Evolutionary conservation across 2,113 vertebrate species (phyloP).

Genomic region (Vidua chalybeata): DNA sequence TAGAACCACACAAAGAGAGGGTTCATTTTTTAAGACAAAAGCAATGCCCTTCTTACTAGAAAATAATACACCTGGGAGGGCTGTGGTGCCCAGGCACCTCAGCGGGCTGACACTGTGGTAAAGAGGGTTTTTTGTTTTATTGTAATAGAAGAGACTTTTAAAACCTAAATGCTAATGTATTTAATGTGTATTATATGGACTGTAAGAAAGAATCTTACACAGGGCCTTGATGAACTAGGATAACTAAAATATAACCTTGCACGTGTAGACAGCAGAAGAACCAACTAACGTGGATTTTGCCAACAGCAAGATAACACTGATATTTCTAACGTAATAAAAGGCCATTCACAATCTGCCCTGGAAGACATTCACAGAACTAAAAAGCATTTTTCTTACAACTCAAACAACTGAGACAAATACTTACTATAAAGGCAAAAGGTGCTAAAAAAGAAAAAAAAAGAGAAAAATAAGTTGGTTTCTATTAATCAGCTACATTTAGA

Average conservation of each 20-base stretch:
- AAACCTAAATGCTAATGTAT: not conserved
- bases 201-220: not conserved
- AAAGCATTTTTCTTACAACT: conserved; percentile 13
- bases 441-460: not conserved
- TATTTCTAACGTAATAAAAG: conserved; percentile 6
- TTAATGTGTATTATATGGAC: not conserved
- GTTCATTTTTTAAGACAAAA: not conserved
- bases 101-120: rapidly evolving
- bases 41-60: not conserved
- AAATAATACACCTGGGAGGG: not conserved
- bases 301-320: conserved; percentile 4
- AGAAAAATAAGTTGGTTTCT: not conserved
- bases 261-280: not conserved
- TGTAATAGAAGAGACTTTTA: not conserved
- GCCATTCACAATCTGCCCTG: conserved; percentile 7
- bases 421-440: conserved; percentile 1
- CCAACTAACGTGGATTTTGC: not conserved
- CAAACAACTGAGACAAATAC: conserved; percentile 9
- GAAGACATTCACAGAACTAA: conserved; percentile 7
- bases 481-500: conserved; percentile 24
- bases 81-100: not conserved
- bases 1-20: not conserved
- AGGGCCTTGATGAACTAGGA: not conserved
- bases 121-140: not conserved
- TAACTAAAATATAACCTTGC: conserved; percentile 24